Evolutionary conservation across 2,888 invertebrate species (phyloP).

Genomic region (Eurytoma adleriae): DNA sequence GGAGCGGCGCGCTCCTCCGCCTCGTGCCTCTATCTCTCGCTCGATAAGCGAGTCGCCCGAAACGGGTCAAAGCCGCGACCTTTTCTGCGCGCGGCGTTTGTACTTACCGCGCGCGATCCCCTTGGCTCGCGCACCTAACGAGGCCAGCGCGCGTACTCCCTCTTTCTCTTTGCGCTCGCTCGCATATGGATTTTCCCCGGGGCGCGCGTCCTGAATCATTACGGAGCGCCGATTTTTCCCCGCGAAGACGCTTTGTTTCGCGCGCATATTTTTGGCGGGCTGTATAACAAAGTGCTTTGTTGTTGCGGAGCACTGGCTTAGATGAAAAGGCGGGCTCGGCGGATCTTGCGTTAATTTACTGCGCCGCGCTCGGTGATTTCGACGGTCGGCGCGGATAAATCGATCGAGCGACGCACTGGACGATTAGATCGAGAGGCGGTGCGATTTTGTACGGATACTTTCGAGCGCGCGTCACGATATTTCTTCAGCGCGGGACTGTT

Average conservation of each 20-base stretch:
- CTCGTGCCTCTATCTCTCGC: conserved; percentile 11
- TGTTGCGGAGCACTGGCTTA: background rate
- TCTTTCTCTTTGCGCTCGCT: background rate
- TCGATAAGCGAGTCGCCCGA: conserved; percentile 66
- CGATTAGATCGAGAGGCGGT: too few relatives aligned
- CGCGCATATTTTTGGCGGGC: conserved; percentile 5
- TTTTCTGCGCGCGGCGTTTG: conserved; percentile 61
- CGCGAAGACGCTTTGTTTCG: background rate
- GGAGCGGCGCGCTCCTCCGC: background rate
- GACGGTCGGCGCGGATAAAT: too few relatives aligned
- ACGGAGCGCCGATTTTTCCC: background rate
- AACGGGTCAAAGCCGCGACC: conserved; percentile 74
- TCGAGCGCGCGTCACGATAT: background rate
- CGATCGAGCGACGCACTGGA: too few relatives aligned
- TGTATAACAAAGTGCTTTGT: conserved; percentile 22
- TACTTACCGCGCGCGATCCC: background rate
- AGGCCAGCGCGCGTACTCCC: conserved; percentile 31
- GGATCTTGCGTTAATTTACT: background rate
- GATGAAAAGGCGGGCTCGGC: background rate
- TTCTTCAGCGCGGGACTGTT: background rate
- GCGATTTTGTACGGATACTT: background rate
- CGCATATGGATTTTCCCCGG: background rate
- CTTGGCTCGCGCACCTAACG: conserved; percentile 44
- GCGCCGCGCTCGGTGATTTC: background rate
- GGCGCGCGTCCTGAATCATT: background rate